phyloP scores from a whole-genome alignment of 2,888 invertebrate species.

The Sialis lutaria region DNA sequence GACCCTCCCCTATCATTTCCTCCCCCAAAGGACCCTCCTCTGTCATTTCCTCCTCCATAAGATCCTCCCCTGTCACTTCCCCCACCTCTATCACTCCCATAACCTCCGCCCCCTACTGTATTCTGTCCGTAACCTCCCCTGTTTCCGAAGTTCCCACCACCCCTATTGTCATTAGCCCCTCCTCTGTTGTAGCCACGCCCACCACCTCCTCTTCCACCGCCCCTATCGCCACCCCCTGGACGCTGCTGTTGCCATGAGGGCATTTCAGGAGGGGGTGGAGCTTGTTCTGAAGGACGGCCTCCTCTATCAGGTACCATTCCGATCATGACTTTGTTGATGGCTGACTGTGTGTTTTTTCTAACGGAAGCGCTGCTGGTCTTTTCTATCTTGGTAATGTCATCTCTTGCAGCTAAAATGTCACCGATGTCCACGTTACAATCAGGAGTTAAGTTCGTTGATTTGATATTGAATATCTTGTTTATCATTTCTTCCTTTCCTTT shows the following conservation, averaged over 20 bases:
- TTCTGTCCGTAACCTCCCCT: slow-evolving; percentile 18
- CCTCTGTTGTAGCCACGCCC: slow-evolving; percentile 17
- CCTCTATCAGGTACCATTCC: slow-evolving; percentile 89
- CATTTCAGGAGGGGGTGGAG: slow-evolving; percentile 93
- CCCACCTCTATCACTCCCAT: slow-evolving; percentile 11
- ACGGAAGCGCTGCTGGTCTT: slow-evolving; percentile 82
- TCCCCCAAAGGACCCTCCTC: background rate
- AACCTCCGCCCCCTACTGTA: slow-evolving; percentile 15
- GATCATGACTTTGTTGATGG: slow-evolving; percentile 78
- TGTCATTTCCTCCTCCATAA: background rate
- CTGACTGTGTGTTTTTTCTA: slow-evolving; percentile 65
- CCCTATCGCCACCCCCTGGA: slow-evolving; percentile 28
- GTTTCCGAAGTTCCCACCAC: slow-evolving; percentile 18
- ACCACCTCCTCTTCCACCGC: slow-evolving; percentile 25
- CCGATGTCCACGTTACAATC: slow-evolving; percentile 53
- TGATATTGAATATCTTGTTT: slow-evolving; percentile 34
- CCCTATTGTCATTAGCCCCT: slow-evolving; percentile 13
- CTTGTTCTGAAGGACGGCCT: slow-evolving; percentile 78
- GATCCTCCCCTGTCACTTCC: background rate
- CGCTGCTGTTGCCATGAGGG: slow-evolving; percentile 76
- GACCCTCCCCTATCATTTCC: slow-evolving; percentile 6
- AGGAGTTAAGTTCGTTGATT: slow-evolving; percentile 30
- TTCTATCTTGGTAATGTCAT: slow-evolving; percentile 70
- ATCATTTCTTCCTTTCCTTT: slow-evolving; percentile 57
- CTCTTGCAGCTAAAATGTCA: slow-evolving; percentile 70